Evolutionary conservation across 2,113 vertebrate species (phyloP).

Genomic region (Corapipo altera): DNA sequence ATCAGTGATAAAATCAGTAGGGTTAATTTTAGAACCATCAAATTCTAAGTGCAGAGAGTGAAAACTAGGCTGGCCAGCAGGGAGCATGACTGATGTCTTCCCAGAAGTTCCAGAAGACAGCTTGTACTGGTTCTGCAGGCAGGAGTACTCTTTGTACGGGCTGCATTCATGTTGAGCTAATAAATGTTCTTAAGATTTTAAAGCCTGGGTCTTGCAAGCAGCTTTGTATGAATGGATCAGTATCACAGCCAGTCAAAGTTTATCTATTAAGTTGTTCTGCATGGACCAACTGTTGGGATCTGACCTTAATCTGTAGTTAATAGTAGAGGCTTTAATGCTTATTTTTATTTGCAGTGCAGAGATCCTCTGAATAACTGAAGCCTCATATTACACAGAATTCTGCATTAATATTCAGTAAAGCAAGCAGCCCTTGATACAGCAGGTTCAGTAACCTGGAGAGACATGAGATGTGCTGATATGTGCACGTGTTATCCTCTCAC

Average conservation of each 20-base stretch:
- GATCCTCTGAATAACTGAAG: not conserved
- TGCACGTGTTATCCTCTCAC: not conserved
- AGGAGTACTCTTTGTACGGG: not conserved
- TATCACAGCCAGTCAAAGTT: not conserved
- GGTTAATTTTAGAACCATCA: not conserved
- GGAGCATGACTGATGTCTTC: not conserved
- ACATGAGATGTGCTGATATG: not conserved
- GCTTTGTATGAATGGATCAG: not conserved
- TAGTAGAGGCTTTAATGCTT: not conserved
- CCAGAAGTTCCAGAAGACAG: not conserved
- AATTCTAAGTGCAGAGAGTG: not conserved
- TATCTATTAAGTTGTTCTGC: not conserved
- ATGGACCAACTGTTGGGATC: not conserved
- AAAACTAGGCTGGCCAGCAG: not conserved
- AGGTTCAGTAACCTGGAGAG: not conserved
- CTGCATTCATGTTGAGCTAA: not conserved
- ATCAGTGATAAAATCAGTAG: not conserved
- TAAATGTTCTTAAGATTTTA: not conserved
- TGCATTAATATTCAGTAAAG: not conserved
- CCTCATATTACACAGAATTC: not conserved
- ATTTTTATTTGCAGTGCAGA: conserved; percentile 14
- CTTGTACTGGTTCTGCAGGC: not conserved
- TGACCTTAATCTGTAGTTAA: conserved; percentile 48
- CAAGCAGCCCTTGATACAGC: not conserved
- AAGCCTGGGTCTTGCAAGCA: not conserved